A percentile compares a stretch with the other conserved stretches of the same genome.
These are phyloP conservation scores for Pogonomyrmex californicus DNA, from an alignment of 1,140 invertebrate species.

Conservation along the genomic window DNA sequence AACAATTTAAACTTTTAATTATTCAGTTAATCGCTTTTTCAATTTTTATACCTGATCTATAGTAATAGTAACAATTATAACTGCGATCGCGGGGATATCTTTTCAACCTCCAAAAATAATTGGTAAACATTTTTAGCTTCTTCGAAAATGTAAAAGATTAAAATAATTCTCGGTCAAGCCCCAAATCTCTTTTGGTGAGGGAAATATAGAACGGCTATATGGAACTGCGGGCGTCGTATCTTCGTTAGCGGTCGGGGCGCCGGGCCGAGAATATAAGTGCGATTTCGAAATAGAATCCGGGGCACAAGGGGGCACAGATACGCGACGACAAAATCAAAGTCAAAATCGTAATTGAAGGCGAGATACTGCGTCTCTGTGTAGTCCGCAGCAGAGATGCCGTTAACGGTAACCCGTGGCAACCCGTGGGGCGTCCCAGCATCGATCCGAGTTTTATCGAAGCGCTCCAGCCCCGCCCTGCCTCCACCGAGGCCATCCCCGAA, in stretches of 20 bases:
- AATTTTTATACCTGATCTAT: conserved; percentile 10
- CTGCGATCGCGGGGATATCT: not conserved
- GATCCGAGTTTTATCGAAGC: conserved; percentile 86
- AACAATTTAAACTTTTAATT: conserved; percentile 26
- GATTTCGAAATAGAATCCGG: conserved; percentile 20
- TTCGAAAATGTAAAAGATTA: not conserved
- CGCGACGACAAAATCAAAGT: conserved; percentile 59
- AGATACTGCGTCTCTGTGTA: conserved; percentile 58
- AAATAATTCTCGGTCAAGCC: conserved; percentile 34
- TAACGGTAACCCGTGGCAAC: conserved; percentile 87
- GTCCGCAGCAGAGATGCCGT: conserved; percentile 82
- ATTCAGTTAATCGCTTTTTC: conserved; percentile 5
- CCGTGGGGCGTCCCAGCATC: conserved; percentile 84
- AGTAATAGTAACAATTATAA: not conserved
- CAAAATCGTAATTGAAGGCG: conserved; percentile 73
- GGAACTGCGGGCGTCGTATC: not conserved
- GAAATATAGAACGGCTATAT: conserved; percentile 28
- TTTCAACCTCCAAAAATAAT: not conserved
- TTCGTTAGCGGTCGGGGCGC: not conserved
- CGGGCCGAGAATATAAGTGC: conserved; percentile 17
- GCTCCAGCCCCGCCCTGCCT: conserved; percentile 83
- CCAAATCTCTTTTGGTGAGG: not conserved
- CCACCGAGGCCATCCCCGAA: conserved; percentile 54
- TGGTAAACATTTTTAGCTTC: conserved; percentile 18
- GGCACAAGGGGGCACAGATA: not conserved